phyloP scores from a whole-genome alignment of 2,113 vertebrate species.

The Dendropsophus ebraccatus region DNA sequence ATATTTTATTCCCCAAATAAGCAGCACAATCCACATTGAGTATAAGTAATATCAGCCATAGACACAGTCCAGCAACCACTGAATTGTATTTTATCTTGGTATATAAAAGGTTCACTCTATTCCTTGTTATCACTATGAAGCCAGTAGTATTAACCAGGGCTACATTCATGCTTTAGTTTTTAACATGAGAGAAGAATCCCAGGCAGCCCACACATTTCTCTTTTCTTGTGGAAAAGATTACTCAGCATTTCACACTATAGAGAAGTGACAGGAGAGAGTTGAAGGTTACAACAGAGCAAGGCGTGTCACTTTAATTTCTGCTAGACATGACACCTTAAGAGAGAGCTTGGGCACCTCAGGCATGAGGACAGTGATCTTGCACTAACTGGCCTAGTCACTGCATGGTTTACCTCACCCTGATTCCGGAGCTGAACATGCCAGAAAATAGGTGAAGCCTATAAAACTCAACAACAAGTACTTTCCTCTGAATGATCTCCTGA shows the following conservation, averaged over 20 bases:
- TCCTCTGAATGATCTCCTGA: background rate
- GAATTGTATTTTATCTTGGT: too few relatives aligned
- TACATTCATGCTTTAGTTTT: slow-evolving; percentile 10
- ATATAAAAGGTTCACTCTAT: too few relatives aligned
- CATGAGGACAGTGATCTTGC: background rate
- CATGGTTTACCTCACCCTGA: slow-evolving; percentile 16
- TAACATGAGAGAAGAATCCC: background rate
- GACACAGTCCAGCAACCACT: too few relatives aligned
- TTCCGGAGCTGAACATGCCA: background rate
- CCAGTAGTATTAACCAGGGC: background rate
- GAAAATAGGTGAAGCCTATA: slow-evolving; percentile 36
- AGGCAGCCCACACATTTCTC: background rate
- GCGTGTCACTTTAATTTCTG: slow-evolving; percentile 22
- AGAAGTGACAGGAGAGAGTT: background rate
- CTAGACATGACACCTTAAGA: slow-evolving; percentile 4
- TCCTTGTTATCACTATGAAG: background rate
- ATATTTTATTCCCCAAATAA: too few relatives aligned
- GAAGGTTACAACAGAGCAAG: background rate
- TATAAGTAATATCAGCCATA: too few relatives aligned
- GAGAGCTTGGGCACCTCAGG: slow-evolving; percentile 32
- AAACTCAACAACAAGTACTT: slow-evolving; percentile 10
- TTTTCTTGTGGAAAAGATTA: background rate
- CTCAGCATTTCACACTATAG: background rate
- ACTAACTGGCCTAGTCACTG: background rate
- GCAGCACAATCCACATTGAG: too few relatives aligned